phyloP scores from a whole-genome alignment of 2,797 vertebrate genomes.

The Tenualosa thibaudeaui region DNA sequence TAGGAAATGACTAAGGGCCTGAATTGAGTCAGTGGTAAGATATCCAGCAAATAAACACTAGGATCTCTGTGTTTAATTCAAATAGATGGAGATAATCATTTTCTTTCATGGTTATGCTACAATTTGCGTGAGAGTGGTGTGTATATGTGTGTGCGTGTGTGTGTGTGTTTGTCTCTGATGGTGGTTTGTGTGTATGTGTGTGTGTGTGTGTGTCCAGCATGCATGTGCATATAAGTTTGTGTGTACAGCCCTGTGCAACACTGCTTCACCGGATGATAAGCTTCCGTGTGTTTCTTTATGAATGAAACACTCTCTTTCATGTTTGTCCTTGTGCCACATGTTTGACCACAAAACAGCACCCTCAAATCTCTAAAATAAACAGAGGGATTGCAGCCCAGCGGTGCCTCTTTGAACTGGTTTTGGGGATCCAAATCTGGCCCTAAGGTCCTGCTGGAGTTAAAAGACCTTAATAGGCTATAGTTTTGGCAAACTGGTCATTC shows the following conservation, averaged over 20 bases:
- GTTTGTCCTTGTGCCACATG: conserved; percentile 66
- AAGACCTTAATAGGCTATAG: conserved; percentile 62
- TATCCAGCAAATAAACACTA: not conserved
- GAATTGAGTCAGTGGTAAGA: not conserved
- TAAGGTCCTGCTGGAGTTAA: conserved; percentile 43
- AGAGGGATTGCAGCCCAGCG: conserved; percentile 55
- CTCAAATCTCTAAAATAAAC: conserved; percentile 75
- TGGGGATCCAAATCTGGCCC: conserved; percentile 57
- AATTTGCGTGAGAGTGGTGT: not conserved
- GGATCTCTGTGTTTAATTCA: not conserved
- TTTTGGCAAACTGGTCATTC: conserved; percentile 64
- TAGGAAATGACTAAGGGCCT: not conserved
- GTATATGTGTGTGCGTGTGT: not conserved
- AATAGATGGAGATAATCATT: not conserved
- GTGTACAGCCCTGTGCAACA: conserved; percentile 12
- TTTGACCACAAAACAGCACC: conserved; percentile 69
- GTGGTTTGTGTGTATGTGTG: not conserved
- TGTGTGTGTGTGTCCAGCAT: not conserved
- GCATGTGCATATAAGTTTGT: not conserved
- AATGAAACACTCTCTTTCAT: conserved; percentile 70
- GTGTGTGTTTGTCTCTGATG: not conserved
- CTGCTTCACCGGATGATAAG: conserved; percentile 37
- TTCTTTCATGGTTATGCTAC: not conserved
- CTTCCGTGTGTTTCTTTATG: conserved; percentile 55
- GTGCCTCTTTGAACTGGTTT: conserved; percentile 60